These are phyloP conservation scores for Tiliqua scincoides DNA, from an alignment of 2,113 vertebrate species.

Conservation along the genomic window DNA sequence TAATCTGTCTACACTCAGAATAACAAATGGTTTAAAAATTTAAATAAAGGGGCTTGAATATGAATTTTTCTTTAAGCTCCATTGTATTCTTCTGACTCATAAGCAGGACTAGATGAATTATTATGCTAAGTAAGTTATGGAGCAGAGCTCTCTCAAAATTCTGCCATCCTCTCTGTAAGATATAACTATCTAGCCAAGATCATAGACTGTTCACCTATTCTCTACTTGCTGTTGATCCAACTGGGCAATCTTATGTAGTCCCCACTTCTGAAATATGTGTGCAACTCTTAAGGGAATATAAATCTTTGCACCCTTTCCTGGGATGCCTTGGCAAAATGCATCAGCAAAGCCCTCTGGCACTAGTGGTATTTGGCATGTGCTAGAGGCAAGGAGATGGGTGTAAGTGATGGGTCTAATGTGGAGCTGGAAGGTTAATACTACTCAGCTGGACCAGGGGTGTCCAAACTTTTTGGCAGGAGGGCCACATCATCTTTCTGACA, in stretches of 20 bases:
- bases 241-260: neutral
- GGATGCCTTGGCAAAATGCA: neutral
- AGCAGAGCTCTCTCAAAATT: neutral
- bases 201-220: too few species aligned
- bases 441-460: too few species aligned
- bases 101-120: neutral
- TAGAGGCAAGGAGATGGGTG: neutral
- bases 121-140: neutral
- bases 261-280: neutral
- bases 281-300: neutral
- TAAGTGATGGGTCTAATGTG: neutral
- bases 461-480: too few species aligned
- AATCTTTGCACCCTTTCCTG: neutral
- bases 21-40: conserved; percentile 36
- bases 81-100: neutral
- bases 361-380: neutral
- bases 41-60: neutral
- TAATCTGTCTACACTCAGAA: conserved; percentile 9
- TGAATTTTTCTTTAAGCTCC: neutral
- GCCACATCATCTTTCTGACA: too few species aligned
- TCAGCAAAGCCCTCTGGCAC: neutral
- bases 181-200: neutral
- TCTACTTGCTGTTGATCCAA: neutral
- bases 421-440: neutral
- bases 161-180: neutral